Evolutionary conservation across 2,888 invertebrate species (phyloP).

Genomic region (Microdon myrmicae): DNA sequence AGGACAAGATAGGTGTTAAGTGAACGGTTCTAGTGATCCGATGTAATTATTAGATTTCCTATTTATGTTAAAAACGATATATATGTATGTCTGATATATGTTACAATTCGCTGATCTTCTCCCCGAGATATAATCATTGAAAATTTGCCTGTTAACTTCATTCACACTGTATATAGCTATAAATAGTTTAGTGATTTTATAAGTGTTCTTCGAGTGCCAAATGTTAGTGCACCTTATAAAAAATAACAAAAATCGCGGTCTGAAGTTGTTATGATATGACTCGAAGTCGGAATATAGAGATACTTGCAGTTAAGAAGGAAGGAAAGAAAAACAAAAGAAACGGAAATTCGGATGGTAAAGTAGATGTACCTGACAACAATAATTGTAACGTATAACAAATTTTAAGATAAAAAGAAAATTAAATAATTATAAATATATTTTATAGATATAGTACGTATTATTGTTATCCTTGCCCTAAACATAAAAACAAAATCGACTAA

Average conservation of each 20-base stretch:
- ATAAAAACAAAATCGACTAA: conserved; percentile 9
- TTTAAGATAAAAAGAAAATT: conserved; percentile 13
- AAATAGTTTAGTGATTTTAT: too few species aligned
- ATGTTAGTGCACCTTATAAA: too few species aligned
- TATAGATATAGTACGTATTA: conserved; percentile 4
- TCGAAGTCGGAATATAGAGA: too few species aligned
- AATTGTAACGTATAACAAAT: conserved; percentile 27
- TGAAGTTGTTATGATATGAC: too few species aligned
- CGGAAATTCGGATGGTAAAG: conserved; percentile 39
- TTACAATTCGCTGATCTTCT: too few species aligned
- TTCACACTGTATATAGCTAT: conserved; percentile 8
- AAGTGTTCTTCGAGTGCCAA: conserved; percentile 40
- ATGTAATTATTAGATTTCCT: conserved; percentile 46
- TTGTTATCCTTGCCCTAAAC: conserved; percentile 24
- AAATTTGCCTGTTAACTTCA: too few species aligned
- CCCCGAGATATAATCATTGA: too few species aligned
- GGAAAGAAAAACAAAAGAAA: conserved; percentile 16
- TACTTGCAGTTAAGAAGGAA: too few species aligned
- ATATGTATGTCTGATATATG: too few species aligned
- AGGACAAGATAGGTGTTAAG: too few species aligned
- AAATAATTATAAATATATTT: conserved; percentile 9
- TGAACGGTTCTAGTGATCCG: conserved; percentile 19
- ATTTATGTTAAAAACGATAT: conserved; percentile 23
- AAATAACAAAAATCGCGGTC: too few species aligned
- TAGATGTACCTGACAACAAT: conserved; percentile 54